Conservation (phyloP, 2,797 vertebrate species). For the Melanotaenia maccullochi region DNA sequence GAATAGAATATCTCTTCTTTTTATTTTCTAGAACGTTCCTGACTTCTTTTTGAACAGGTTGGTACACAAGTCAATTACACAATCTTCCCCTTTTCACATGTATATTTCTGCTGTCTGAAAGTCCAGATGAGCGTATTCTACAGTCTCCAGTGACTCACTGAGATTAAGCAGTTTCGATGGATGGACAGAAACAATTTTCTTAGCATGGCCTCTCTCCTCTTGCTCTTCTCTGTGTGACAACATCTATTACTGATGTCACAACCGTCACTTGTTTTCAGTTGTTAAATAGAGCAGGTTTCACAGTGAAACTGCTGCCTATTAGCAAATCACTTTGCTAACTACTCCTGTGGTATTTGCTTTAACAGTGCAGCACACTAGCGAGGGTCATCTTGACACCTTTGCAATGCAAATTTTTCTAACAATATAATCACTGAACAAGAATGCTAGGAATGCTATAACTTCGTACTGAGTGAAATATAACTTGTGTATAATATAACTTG, state of each 20-base stretch:
- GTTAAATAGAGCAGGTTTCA: slow-evolving; percentile 6
- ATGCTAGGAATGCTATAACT: background rate
- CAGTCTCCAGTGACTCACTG: background rate
- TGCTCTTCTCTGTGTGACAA: slow-evolving; percentile 5
- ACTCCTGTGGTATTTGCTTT: slow-evolving; percentile 15
- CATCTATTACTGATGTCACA: slow-evolving; percentile 6
- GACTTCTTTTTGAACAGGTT: too few species aligned
- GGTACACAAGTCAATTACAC: too few species aligned
- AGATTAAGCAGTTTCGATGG: background rate
- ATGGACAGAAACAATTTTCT: background rate
- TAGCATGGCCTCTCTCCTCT: background rate
- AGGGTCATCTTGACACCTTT: slow-evolving; percentile 14
- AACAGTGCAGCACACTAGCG: slow-evolving; percentile 21
- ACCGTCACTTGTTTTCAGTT: background rate
- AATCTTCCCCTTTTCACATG: background rate
- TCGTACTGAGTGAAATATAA: background rate
- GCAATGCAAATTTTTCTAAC: slow-evolving; percentile 14
- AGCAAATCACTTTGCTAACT: background rate
- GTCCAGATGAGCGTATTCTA: background rate
- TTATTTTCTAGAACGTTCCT: too few species aligned
- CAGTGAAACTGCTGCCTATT: background rate
- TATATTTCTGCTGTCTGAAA: slow-evolving; percentile 1
- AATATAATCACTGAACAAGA: background rate
- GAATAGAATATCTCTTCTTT: background rate
- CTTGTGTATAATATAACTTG: background rate